Conservation (phyloP, 2,797 vertebrate species). For the Acanthurus lineatus region DNA sequence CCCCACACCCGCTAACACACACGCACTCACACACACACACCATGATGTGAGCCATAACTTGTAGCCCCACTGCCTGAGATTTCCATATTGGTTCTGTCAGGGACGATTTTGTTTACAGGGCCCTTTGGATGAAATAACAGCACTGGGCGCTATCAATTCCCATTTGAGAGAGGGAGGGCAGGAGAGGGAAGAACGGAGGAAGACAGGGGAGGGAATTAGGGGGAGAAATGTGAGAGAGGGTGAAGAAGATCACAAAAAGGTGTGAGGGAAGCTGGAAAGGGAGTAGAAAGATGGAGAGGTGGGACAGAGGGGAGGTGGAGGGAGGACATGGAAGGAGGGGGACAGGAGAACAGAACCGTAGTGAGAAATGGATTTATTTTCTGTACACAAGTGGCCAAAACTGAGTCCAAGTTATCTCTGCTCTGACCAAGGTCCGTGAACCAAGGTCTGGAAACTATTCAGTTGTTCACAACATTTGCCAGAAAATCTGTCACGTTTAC, state of each 20-base stretch:
- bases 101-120: slow-evolving; percentile 85
- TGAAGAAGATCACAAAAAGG: background rate
- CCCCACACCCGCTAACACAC: slow-evolving; percentile 15
- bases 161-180: slow-evolving; percentile 29
- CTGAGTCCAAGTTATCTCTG: slow-evolving; percentile 42
- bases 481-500: slow-evolving; percentile 7
- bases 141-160: slow-evolving; percentile 78
- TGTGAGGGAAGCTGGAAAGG: slow-evolving; percentile 13
- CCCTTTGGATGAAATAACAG: slow-evolving; percentile 85
- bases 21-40: slow-evolving; percentile 36
- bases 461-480: background rate
- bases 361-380: slow-evolving; percentile 52
- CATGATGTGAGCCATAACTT: slow-evolving; percentile 74
- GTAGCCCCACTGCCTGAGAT: slow-evolving; percentile 68
- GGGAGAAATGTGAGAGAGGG: slow-evolving; percentile 16
- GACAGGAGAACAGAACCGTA: slow-evolving; percentile 10
- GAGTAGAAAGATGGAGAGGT: slow-evolving; percentile 16
- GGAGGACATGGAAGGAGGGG: slow-evolving; percentile 1
- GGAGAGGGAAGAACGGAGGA: background rate
- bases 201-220: slow-evolving; percentile 3
- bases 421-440: slow-evolving; percentile 42
- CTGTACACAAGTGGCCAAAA: slow-evolving; percentile 30
- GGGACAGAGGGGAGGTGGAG: background rate
- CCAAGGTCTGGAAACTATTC: slow-evolving; percentile 37
- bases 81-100: slow-evolving; percentile 87